These are phyloP conservation scores for Chrysemys picta DNA, from an alignment of 2,113 vertebrate species.

Conservation along the genomic window DNA sequence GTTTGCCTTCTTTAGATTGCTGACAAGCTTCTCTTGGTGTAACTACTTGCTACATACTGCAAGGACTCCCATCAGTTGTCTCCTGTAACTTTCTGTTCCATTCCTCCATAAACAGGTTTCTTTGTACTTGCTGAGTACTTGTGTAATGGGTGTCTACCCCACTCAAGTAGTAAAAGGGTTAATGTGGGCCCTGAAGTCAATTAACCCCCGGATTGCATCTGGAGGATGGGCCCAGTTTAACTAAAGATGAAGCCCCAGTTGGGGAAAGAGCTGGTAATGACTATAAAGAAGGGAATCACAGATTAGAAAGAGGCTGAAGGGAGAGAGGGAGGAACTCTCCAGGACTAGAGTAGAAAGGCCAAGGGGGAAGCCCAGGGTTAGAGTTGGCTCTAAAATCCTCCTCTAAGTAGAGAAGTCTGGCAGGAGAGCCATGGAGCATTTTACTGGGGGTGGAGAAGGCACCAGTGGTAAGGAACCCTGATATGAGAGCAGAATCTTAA, in stretches of 20 bases:
- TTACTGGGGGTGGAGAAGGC: too few relatives aligned
- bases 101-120: not conserved
- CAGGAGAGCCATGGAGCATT: too few relatives aligned
- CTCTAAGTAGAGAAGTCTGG: too few relatives aligned
- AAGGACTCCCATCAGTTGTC: not conserved
- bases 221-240: not conserved
- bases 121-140: not conserved
- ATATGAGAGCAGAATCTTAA: too few relatives aligned
- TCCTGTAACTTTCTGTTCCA: not conserved
- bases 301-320: not conserved
- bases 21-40: not conserved
- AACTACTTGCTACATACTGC: too few relatives aligned
- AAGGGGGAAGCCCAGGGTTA: too few relatives aligned
- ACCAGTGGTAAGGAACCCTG: too few relatives aligned
- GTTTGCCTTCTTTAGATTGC: not conserved
- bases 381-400: too few relatives aligned
- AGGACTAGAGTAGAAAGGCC: not conserved
- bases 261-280: not conserved
- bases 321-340: not conserved
- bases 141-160: not conserved
- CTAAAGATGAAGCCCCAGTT: not conserved
- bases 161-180: not conserved
- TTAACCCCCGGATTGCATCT: not conserved
- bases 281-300: not conserved
- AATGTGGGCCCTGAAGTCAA: not conserved